A percentile compares a stretch with the other conserved stretches of the same genome.
phyloP scores from a whole-genome alignment of 2,797 vertebrate species.

The Lagorchestes hirsutus region DNA sequence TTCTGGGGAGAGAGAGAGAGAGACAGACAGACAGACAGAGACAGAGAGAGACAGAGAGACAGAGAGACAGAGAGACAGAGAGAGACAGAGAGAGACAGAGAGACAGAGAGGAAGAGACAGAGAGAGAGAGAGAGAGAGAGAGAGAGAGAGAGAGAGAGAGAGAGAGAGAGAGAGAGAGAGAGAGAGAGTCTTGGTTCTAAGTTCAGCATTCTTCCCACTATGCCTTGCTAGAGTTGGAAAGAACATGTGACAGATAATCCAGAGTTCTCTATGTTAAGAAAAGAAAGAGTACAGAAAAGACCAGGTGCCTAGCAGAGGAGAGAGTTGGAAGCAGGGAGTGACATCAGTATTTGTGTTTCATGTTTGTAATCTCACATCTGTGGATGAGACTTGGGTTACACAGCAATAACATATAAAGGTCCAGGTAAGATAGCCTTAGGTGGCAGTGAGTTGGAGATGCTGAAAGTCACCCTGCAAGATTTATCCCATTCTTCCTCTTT shows the following conservation, averaged over 20 bases:
- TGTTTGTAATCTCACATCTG: constrained; percentile 19
- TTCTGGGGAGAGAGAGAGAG: too few species aligned
- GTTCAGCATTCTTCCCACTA: background rate
- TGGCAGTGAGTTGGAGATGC: constrained; percentile 31
- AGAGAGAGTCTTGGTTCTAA: background rate
- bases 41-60: too few species aligned
- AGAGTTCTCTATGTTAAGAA: constrained; percentile 19
- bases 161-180: background rate
- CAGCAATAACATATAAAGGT: constrained; percentile 44
- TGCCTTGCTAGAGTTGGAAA: background rate
- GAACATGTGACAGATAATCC: constrained; percentile 3
- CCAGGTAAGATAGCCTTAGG: constrained; percentile 15
- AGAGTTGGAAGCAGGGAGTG: background rate
- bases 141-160: background rate
- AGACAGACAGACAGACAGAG: too few species aligned
- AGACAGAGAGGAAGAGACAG: too few species aligned
- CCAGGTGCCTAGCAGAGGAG: background rate
- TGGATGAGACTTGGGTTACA: constrained; percentile 14
- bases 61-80: too few species aligned
- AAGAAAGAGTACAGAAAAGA: background rate
- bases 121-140: too few species aligned
- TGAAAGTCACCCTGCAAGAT: constrained; percentile 54
- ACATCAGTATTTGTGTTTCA: background rate
- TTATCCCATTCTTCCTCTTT: constrained; percentile 53
- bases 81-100: too few species aligned